phyloP scores from a whole-genome alignment of 1,140 invertebrate genomes.

The Drosophila rhopaloa region DNA sequence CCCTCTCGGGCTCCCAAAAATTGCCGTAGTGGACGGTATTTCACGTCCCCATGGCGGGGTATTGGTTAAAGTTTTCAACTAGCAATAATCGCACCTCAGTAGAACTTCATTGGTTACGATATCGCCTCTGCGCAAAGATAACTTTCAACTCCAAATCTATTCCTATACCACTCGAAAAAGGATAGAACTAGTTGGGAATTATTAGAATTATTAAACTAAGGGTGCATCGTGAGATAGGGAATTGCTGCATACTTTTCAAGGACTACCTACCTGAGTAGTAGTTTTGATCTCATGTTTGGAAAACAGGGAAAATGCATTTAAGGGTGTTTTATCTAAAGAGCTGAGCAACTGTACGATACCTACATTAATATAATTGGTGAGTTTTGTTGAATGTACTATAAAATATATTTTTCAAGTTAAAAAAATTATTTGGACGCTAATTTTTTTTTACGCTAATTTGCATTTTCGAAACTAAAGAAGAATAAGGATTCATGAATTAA shows the following conservation, averaged over 20 bases:
- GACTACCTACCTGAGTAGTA: not conserved
- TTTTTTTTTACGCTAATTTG: no score
- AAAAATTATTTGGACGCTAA: no score
- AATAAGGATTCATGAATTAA: no score
- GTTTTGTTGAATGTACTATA: no score
- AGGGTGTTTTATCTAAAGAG: not conserved
- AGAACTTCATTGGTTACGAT: constrained; percentile 93
- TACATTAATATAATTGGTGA: no score
- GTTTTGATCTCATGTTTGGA: not conserved
- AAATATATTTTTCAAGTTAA: no score
- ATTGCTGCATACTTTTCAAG: constrained; percentile 25
- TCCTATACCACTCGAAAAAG: not conserved
- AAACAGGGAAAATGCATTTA: not conserved
- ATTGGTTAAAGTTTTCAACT: constrained; percentile 90
- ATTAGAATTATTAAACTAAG: not conserved
- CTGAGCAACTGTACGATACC: no score
- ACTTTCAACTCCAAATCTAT: not conserved
- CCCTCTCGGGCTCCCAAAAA: constrained; percentile 89
- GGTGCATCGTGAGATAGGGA: not conserved
- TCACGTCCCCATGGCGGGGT: constrained; percentile 96
- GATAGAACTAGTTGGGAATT: constrained; percentile 58
- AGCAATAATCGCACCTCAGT: constrained; percentile 85
- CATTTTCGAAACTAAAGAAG: no score
- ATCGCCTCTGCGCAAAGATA: constrained; percentile 87
- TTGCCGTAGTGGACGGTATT: constrained; percentile 95